phyloP scores from a whole-genome alignment of 92 coral and sea anemone species.

The Parazoanthus swiftii region DNA sequence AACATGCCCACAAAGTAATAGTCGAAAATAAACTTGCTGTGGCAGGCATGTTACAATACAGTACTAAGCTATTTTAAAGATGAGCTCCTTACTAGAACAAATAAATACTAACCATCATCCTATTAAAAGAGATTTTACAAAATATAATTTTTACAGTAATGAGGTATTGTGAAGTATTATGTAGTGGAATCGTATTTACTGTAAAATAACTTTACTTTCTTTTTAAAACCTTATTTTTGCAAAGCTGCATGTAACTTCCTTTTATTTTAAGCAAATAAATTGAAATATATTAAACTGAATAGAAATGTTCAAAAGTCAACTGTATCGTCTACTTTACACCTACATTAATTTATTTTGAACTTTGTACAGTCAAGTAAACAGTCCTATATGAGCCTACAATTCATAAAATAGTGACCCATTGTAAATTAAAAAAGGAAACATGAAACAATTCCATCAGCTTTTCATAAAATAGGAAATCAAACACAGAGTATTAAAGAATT shows the following conservation, averaged over 20 bases:
- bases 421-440: not conserved
- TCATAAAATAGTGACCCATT: not conserved
- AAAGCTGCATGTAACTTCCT: not conserved
- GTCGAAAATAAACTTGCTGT: not conserved
- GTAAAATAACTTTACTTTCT: not conserved
- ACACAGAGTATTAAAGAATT: too few relatives aligned
- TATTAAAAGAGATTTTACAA: too few relatives aligned
- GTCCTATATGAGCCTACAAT: too few relatives aligned
- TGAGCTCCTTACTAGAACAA: not conserved
- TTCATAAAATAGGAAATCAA: too few relatives aligned
- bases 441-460: too few relatives aligned
- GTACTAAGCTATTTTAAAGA: not conserved
- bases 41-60: not conserved
- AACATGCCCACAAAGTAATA: not conserved
- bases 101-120: not conserved
- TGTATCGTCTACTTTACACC: too few relatives aligned
- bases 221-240: not conserved
- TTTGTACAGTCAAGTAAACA: not conserved
- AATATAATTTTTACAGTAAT: not conserved
- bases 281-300: not conserved
- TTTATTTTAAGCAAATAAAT: not conserved
- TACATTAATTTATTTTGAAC: too few relatives aligned
- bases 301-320: too few relatives aligned
- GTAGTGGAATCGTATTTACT: too few relatives aligned
- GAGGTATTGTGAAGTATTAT: too few relatives aligned